A percentile compares a stretch with the other conserved stretches of the same genome.
phyloP scores from a whole-genome alignment of 2,797 vertebrate genomes.

The Thaleichthys pacificus region DNA sequence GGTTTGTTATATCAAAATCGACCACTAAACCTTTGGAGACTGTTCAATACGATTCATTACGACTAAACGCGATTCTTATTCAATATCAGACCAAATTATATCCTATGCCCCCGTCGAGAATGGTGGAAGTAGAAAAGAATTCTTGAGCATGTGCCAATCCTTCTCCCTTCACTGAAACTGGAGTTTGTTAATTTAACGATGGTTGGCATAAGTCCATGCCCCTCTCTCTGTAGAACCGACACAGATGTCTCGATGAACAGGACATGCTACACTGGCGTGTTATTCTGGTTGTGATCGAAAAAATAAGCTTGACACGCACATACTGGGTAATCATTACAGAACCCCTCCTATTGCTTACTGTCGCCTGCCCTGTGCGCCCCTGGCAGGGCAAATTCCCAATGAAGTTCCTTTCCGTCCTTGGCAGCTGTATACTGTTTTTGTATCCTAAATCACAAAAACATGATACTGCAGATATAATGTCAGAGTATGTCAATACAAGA shows the following conservation, averaged over 20 bases:
- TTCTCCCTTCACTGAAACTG: slow-evolving; percentile 33
- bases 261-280: not conserved
- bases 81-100: slow-evolving; percentile 5
- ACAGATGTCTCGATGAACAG: slow-evolving; percentile 22
- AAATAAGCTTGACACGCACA: slow-evolving; percentile 9
- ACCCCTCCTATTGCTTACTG: not conserved
- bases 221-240: not conserved
- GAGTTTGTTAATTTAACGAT: slow-evolving; percentile 36
- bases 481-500: too few species aligned
- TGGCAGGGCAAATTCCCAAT: not conserved
- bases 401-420: too few species aligned
- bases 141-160: slow-evolving; percentile 23
- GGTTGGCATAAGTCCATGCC: slow-evolving; percentile 21
- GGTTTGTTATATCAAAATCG: not conserved
- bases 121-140: not conserved
- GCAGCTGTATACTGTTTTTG: too few species aligned
- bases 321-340: not conserved
- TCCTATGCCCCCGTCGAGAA: not conserved
- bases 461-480: too few species aligned
- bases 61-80: slow-evolving; percentile 3
- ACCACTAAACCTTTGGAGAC: not conserved
- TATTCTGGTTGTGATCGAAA: not conserved
- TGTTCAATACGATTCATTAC: not conserved
- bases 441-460: too few species aligned
- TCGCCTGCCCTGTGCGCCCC: not conserved